Percentiles rank a stretch among this genome's conserved stretches.
Evolutionary conservation across 2,113 vertebrate species (phyloP).

Genomic region (Vidua chalybeata): DNA sequence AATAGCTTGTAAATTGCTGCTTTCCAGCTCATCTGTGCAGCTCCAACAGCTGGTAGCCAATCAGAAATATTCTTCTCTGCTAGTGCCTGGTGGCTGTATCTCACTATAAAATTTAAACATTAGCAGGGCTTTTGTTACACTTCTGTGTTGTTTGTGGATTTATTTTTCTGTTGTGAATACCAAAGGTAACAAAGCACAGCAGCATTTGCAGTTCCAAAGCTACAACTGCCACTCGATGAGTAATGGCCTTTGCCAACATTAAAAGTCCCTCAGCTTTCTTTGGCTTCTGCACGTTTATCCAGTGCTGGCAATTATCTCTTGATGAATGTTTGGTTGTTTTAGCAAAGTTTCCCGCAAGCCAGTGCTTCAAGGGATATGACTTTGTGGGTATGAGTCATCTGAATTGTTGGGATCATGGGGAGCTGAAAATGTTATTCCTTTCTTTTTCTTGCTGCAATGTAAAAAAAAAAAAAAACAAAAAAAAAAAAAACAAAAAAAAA

Average conservation of each 20-base stretch:
- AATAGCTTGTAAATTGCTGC: constrained; percentile 72
- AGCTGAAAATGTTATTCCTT: background rate
- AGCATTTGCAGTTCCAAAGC: constrained; percentile 42
- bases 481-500: no score
- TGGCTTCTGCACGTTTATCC: background rate
- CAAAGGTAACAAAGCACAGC: constrained; percentile 26
- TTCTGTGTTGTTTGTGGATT: constrained; percentile 37
- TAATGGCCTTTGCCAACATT: constrained; percentile 7
- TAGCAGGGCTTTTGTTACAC: constrained; percentile 64
- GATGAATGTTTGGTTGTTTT: constrained; percentile 23
- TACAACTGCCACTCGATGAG: constrained; percentile 40
- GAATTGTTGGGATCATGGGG: background rate
- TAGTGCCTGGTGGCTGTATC: constrained; percentile 67
- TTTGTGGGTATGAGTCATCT: background rate
- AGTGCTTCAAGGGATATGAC: background rate
- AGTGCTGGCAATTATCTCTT: constrained; percentile 20
- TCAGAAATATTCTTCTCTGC: constrained; percentile 62
- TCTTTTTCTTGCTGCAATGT: background rate
- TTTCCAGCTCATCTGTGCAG: constrained; percentile 69
- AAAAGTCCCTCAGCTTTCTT: constrained; percentile 3
- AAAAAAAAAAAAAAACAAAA: background rate
- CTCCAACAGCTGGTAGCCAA: constrained; percentile 70
- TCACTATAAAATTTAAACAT: constrained; percentile 71
- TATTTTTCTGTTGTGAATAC: constrained; percentile 31
- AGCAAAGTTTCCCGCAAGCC: background rate